Evolutionary conservation across 2,888 invertebrate genomes (phyloP).

Genomic region (Limenitis camilla): DNA sequence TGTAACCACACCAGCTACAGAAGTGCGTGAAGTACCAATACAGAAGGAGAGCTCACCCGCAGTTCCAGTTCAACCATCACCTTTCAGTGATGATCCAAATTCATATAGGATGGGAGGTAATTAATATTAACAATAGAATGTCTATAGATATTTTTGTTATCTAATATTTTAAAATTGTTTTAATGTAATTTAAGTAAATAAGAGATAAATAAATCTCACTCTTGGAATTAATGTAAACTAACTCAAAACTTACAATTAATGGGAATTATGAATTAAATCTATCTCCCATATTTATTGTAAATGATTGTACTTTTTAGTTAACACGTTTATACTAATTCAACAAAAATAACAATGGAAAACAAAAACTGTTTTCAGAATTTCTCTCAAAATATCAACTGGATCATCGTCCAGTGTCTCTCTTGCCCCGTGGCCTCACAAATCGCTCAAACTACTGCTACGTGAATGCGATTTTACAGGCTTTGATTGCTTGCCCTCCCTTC

Average conservation of each 20-base stretch:
- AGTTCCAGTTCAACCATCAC: conserved; percentile 58
- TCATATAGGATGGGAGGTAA: conserved; percentile 82
- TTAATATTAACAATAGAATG: conserved; percentile 29
- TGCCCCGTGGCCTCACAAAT: conserved; percentile 93
- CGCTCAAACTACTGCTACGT: conserved; percentile 97
- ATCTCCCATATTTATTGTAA: too few species aligned
- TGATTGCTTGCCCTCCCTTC: conserved; percentile 95
- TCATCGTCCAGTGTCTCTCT: conserved; percentile 84
- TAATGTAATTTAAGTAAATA: neutral
- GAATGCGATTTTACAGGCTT: conserved; percentile 94
- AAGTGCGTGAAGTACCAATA: conserved; percentile 35
- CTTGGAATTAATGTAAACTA: too few species aligned
- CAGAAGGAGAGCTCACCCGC: conserved; percentile 50
- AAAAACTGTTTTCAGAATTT: conserved; percentile 77
- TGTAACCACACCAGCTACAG: conserved; percentile 29
- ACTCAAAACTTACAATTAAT: too few species aligned
- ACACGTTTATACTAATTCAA: neutral
- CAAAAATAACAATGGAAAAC: neutral
- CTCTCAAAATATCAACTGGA: conserved; percentile 84
- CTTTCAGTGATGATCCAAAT: conserved; percentile 78
- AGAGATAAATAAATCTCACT: too few species aligned
- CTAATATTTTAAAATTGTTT: neutral
- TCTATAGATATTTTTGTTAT: neutral
- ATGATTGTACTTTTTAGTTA: neutral
- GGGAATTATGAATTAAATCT: too few species aligned